A percentile compares a stretch with the other conserved stretches of the same genome.
phyloP scores from a whole-genome alignment of 2,888 invertebrate species.

The Dysmachus trigonus region DNA sequence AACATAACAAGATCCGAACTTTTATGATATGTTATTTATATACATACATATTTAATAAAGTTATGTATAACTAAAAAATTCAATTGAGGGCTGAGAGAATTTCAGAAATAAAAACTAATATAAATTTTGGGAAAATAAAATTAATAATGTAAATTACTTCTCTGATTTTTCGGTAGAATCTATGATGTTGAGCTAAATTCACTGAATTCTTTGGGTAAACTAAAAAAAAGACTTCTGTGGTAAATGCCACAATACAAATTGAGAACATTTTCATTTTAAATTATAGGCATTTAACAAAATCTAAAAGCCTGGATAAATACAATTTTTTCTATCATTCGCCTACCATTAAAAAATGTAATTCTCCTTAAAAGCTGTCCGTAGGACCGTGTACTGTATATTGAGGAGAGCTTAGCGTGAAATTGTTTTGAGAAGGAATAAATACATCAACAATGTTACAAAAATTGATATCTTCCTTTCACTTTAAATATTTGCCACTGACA shows the following conservation, averaged over 20 bases:
- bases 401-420: neutral
- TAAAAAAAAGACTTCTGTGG: neutral
- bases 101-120: neutral
- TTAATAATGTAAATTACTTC: neutral
- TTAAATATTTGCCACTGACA: too few species aligned
- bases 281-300: neutral
- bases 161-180: neutral
- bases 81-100: neutral
- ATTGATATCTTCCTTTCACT: too few species aligned
- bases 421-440: neutral
- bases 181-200: too few species aligned
- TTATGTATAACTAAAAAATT: neutral
- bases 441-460: too few species aligned
- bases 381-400: neutral
- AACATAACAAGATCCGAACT: neutral
- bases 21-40: neutral
- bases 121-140: neutral
- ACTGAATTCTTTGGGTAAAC: too few species aligned
- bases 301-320: neutral
- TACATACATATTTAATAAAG: neutral
- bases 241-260: neutral
- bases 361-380: neutral
- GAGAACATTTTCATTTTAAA: neutral
- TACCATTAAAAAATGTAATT: neutral
- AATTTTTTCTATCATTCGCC: neutral